Evolutionary conservation across 2,888 invertebrate genomes (phyloP), one percentile per base, ranked within the genome.

Genomic region (Caenorhabditis becei): DNA sequence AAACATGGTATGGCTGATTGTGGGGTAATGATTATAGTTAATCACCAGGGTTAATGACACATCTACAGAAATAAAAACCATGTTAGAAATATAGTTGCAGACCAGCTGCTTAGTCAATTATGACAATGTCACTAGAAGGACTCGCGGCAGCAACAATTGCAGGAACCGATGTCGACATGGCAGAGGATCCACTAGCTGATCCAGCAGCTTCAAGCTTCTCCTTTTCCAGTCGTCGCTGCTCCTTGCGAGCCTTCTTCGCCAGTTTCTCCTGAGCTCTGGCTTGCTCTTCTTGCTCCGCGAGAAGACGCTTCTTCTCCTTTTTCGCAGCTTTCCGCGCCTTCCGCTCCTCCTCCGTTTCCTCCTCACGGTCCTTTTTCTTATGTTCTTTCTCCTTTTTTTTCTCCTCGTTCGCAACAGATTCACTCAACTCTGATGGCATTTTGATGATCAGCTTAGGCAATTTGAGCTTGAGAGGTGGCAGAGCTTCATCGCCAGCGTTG

Each of bases 271-370:
- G 65, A n/a, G 14, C 20, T 28, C 54, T 67, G 4, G 23, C 35
- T 3, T 66, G 56, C 4, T 79, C 79, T n/a, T 62, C 59, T 11
- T 61, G 35, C 18, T 16, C 28, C 16, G 28, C 59, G 28, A 16
- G 8, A 18, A 54, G 14, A 1, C 62, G 11, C 23, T 54, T 71
- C 41, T 23, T 44, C 32, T 41, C 62, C 54, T 71, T 62, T n/a
- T 62, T 62, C 0, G 56, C 71, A 28, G 54, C 71, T 24, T 71
- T 74, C 16, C 67, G 37, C 11, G 63, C 56, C 37, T 56, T 47
- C 7, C 63, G 54, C 35, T 74, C 63, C 37, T 74, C 74, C 35
- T 80, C 80, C 23, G 69, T 67, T 35, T 74, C 74, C 26, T 58
- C 53, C 32, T 74, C 74, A 23, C 63, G 69, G 23, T 28, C 41